These are phyloP conservation scores for Drosophila tanythrix DNA, from an alignment of 2,888 invertebrate genomes.

Conservation along the genomic window DNA sequence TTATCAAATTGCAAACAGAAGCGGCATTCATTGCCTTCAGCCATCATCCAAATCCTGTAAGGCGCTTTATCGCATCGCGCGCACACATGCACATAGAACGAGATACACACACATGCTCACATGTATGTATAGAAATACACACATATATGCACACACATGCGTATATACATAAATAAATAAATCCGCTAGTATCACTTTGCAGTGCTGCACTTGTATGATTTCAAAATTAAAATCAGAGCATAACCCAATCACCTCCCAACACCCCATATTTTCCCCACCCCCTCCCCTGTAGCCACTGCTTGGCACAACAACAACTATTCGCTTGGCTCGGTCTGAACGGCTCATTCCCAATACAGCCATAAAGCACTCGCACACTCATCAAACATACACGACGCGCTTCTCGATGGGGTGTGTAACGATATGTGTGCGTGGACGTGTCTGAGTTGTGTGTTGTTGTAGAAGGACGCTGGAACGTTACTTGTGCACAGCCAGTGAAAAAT, in stretches of 20 bases:
- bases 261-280: neutral
- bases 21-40: constrained; percentile 60
- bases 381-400: constrained; percentile 60
- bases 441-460: constrained; percentile 14
- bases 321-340: constrained; percentile 46
- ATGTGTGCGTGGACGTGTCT: constrained; percentile 10
- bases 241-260: constrained; percentile 66
- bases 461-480: constrained; percentile 38
- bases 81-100: constrained; percentile 41
- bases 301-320: constrained; percentile 32
- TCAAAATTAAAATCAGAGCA: constrained; percentile 78
- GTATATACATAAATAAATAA: constrained; percentile 62
- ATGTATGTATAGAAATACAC: neutral
- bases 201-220: constrained; percentile 73
- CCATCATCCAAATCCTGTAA: constrained; percentile 78
- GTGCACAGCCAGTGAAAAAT: constrained; percentile 74
- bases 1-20: constrained; percentile 77
- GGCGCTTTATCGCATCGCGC: constrained; percentile 72
- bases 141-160: constrained; percentile 1
- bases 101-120: constrained; percentile 19
- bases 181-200: constrained; percentile 70
- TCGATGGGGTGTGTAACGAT: constrained; percentile 18
- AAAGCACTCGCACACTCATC: constrained; percentile 78
- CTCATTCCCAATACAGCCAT: constrained; percentile 78
- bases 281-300: constrained; percentile 10